These are phyloP conservation scores for Otus sunia DNA, from an alignment of 2,113 vertebrate genomes.

Conservation along the genomic window DNA sequence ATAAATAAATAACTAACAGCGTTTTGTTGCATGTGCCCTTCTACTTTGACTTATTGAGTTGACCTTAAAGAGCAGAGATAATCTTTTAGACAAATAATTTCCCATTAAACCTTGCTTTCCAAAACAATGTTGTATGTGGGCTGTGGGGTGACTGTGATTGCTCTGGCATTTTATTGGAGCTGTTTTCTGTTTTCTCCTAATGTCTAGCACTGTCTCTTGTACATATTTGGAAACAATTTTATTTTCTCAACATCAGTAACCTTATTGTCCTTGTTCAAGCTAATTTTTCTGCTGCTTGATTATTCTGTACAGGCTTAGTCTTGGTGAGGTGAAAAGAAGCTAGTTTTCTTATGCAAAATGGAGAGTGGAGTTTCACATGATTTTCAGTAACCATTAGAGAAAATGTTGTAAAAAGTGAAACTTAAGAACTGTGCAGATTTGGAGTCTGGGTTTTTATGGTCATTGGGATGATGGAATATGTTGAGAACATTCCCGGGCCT, in stretches of 20 bases:
- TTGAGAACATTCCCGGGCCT: background rate
- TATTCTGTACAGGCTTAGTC: background rate
- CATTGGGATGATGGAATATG: background rate
- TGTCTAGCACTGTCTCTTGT: background rate
- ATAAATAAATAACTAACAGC: background rate
- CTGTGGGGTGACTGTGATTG: background rate
- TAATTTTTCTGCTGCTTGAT: background rate
- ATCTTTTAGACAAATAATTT: conserved; percentile 35
- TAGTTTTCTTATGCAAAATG: background rate
- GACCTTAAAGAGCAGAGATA: conserved; percentile 13
- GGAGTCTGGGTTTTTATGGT: background rate
- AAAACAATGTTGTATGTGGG: background rate
- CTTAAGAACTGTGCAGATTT: background rate
- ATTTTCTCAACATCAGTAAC: background rate
- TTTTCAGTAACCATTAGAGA: background rate
- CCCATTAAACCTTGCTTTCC: conserved; percentile 2
- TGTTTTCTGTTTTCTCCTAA: conserved; percentile 21
- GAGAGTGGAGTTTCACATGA: background rate
- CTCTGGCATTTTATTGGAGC: conserved; percentile 33
- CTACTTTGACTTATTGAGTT: conserved; percentile 8
- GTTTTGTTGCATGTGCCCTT: background rate
- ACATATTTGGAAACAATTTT: background rate
- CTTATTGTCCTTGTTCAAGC: background rate
- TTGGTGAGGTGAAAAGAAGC: background rate
- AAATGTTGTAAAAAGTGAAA: background rate